Evolutionary conservation across 1,140 invertebrate genomes (phyloP).

Genomic region (Drosophila melanogaster): DNA sequence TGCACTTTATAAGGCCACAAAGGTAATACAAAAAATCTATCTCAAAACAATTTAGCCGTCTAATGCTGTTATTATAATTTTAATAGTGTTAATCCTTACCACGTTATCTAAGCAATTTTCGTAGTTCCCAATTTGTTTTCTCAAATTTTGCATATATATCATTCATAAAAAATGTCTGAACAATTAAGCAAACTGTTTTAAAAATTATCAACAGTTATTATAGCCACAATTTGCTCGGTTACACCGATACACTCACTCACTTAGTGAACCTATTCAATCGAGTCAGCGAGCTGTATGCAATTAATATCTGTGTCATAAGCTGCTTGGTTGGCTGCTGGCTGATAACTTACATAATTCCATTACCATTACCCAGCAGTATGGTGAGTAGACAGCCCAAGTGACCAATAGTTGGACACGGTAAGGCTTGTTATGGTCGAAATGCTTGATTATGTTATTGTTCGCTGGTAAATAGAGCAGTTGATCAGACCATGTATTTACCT

Average conservation of each 20-base stretch:
- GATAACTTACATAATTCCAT: constrained; percentile 71
- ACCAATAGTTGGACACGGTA: constrained; percentile 54
- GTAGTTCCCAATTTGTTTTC: constrained; percentile 5
- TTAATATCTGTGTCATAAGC: constrained; percentile 80
- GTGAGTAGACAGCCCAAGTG: constrained; percentile 38
- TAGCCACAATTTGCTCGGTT: constrained; percentile 63
- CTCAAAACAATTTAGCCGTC: too few relatives aligned
- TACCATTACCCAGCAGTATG: constrained; percentile 58
- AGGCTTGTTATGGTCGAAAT: constrained; percentile 50
- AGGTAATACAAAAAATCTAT: too few relatives aligned
- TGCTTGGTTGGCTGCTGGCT: constrained; percentile 40
- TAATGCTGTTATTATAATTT: too few relatives aligned
- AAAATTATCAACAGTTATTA: constrained; percentile 72
- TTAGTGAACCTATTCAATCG: constrained; percentile 64
- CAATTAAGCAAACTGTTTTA: constrained; percentile 58
- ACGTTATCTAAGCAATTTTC: constrained; percentile 4
- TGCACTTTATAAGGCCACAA: too few relatives aligned
- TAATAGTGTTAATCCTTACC: not conserved
- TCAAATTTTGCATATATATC: constrained; percentile 31
- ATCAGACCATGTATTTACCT: constrained; percentile 29
- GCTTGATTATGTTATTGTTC: constrained; percentile 56
- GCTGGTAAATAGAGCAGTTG: constrained; percentile 58
- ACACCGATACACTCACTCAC: constrained; percentile 48
- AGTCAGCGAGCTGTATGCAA: constrained; percentile 60
- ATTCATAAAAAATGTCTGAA: constrained; percentile 28